These are phyloP conservation scores for Temnothorax ravouxi DNA, from an alignment of 2,888 invertebrate species.

Conservation along the genomic window DNA sequence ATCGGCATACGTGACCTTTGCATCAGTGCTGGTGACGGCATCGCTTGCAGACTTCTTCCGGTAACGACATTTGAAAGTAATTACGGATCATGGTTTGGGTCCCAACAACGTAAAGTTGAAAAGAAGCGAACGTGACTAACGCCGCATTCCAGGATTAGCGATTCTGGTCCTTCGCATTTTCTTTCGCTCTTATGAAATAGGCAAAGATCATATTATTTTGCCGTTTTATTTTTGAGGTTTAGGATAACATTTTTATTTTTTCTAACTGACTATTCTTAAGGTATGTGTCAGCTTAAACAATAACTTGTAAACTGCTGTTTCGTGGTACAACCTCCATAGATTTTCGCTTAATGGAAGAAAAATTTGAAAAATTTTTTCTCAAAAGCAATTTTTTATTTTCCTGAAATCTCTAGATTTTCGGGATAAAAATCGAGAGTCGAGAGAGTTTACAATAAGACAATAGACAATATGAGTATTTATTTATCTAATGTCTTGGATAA, in stretches of 20 bases:
- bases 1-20: too few species aligned
- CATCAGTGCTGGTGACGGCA: too few species aligned
- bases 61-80: constrained; percentile 82
- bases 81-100: constrained; percentile 69
- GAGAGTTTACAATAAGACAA: not conserved
- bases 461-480: not conserved
- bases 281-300: not conserved
- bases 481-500: not conserved
- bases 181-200: not conserved
- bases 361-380: not conserved
- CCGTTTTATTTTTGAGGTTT: not conserved
- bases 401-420: not conserved
- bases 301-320: not conserved
- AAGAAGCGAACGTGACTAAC: constrained; percentile 78
- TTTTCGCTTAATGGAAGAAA: not conserved
- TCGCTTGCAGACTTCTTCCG: not conserved
- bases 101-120: constrained; percentile 30
- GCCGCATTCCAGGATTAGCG: constrained; percentile 77
- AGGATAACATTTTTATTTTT: not conserved
- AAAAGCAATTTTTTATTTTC: not conserved
- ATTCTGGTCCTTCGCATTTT: not conserved
- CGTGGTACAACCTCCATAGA: not conserved
- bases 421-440: not conserved
- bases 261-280: not conserved
- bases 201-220: not conserved